These are phyloP conservation scores for Oreonectes daqikongensis DNA, from an alignment of 2,797 vertebrate genomes.

Conservation along the genomic window DNA sequence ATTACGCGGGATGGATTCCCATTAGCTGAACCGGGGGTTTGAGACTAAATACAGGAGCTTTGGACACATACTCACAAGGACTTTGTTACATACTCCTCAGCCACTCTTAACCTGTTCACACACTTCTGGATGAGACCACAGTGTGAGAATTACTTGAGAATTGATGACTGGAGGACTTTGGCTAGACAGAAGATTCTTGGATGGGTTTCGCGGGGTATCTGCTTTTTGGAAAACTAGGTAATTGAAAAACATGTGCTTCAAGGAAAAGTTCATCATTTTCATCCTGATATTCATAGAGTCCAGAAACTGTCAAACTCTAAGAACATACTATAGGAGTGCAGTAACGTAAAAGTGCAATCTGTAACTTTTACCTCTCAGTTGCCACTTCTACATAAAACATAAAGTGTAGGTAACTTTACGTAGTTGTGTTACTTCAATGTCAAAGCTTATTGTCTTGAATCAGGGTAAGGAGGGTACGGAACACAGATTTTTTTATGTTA, in stretches of 20 bases:
- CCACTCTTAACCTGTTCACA: slow-evolving; percentile 26
- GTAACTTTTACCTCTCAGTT: too few species aligned
- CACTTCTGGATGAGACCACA: slow-evolving; percentile 26
- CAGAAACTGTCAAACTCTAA: too few species aligned
- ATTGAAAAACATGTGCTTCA: slow-evolving; percentile 22
- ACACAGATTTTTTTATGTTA: too few species aligned
- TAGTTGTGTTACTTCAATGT: too few species aligned
- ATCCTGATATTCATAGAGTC: too few species aligned
- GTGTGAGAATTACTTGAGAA: slow-evolving; percentile 14
- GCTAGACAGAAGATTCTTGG: not conserved
- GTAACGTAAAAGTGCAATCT: too few species aligned
- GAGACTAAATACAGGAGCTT: slow-evolving; percentile 58
- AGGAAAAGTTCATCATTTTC: too few species aligned
- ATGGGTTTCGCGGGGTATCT: not conserved
- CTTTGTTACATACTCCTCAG: slow-evolving; percentile 41
- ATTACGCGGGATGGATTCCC: slow-evolving; percentile 89
- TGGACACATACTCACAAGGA: slow-evolving; percentile 35
- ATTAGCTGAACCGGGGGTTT: slow-evolving; percentile 79
- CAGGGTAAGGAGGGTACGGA: too few species aligned
- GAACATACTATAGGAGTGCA: too few species aligned
- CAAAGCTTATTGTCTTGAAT: too few species aligned
- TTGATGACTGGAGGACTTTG: not conserved
- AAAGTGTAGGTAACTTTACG: too few species aligned
- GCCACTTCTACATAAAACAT: too few species aligned
- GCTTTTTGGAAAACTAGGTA: slow-evolving; percentile 24